Evolutionary conservation across 2,797 vertebrate species (phyloP).

Genomic region (Eulemur rubriventer): DNA sequence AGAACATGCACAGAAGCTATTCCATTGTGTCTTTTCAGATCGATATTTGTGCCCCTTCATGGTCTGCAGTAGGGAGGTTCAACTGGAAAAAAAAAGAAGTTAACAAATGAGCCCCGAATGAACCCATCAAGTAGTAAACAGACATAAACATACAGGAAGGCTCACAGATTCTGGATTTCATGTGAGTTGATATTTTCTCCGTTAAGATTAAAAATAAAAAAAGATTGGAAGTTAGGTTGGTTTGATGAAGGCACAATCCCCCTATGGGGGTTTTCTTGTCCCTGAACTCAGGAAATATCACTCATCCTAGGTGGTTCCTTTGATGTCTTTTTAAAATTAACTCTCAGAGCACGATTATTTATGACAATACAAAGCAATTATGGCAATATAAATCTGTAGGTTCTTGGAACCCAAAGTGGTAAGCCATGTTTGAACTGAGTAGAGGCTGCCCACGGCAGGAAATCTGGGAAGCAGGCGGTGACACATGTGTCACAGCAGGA

Average conservation of each 20-base stretch:
- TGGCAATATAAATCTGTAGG: not conserved
- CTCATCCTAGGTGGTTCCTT: not conserved
- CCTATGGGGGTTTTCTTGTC: not conserved
- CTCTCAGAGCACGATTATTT: not conserved
- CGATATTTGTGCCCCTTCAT: not conserved
- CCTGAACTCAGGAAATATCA: not conserved
- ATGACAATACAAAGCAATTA: not conserved
- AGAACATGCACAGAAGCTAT: not conserved
- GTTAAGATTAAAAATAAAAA: not conserved
- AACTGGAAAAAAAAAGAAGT: not conserved
- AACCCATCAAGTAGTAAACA: not conserved
- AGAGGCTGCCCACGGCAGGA: not conserved
- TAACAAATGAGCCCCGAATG: not conserved
- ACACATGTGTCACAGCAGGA: not conserved
- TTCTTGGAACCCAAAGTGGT: not conserved
- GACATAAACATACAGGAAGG: not conserved
- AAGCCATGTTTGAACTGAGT: not conserved
- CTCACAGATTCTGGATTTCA: not conserved
- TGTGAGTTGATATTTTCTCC: not conserved
- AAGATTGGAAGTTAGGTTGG: not conserved
- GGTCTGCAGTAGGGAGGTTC: not conserved
- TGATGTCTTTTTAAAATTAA: constrained; percentile 3
- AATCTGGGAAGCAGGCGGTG: not conserved
- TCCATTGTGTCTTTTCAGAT: not conserved
- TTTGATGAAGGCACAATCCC: not conserved